Conservation (phyloP, 2,113 vertebrate genomes). For the Potamarius usumacintae region DNA sequence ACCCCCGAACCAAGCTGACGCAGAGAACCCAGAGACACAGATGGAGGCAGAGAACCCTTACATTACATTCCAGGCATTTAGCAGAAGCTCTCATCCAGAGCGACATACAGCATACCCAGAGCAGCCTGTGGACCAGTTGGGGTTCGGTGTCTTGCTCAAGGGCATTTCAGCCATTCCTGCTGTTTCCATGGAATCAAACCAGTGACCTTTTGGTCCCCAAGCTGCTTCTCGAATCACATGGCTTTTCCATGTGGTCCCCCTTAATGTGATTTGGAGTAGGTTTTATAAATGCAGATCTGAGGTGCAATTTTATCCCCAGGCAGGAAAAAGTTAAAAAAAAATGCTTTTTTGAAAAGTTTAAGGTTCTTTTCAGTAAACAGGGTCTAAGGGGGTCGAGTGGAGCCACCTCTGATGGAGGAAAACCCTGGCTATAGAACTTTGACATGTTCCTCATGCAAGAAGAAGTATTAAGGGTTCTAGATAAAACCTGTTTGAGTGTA, state of each 20-base stretch:
- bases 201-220: no score
- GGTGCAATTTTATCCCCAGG: background rate
- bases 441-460: background rate
- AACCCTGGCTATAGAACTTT: background rate
- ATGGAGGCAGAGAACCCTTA: background rate
- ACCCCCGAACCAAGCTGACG: background rate
- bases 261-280: background rate
- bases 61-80: no score
- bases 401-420: background rate
- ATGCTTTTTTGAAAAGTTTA: background rate
- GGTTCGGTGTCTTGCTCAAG: no score
- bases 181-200: no score
- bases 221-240: no score
- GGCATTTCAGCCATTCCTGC: no score
- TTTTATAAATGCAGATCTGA: background rate
- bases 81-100: no score
- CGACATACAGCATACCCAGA: no score
- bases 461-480: background rate
- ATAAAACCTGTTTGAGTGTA: background rate
- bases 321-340: conserved; percentile 15
- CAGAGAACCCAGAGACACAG: background rate
- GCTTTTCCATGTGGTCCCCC: no score
- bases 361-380: background rate
- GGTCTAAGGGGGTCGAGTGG: background rate
- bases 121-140: no score